Conservation (phyloP, 2,797 vertebrate genomes). For the Myotis daubentonii region DNA sequence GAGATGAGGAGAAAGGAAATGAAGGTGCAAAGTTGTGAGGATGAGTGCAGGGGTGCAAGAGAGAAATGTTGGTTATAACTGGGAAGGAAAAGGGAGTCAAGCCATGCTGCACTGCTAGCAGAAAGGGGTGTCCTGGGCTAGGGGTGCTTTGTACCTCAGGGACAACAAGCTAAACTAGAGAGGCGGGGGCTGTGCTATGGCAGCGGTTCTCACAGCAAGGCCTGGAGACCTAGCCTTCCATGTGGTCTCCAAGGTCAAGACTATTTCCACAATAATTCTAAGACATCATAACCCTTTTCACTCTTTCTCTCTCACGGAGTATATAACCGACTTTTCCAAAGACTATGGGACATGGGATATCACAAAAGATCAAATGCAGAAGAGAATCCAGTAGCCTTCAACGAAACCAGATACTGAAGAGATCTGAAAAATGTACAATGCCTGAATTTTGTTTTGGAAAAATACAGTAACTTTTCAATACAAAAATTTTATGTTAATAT, state of each 20-base stretch:
- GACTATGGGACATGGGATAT: background rate
- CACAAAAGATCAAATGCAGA: background rate
- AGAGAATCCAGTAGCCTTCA: background rate
- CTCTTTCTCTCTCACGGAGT: background rate
- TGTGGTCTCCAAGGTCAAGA: background rate
- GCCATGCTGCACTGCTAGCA: background rate
- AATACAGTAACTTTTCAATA: background rate
- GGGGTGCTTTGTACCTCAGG: background rate
- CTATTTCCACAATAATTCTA: background rate
- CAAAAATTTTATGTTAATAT: background rate
- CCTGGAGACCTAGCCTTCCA: background rate
- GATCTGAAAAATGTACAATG: background rate
- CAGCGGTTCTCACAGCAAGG: background rate
- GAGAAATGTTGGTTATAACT: background rate
- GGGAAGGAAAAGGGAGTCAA: background rate
- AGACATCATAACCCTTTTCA: background rate
- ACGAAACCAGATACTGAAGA: background rate
- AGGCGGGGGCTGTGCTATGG: background rate
- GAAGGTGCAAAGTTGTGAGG: background rate
- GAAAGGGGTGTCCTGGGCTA: background rate
- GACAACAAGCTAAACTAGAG: background rate
- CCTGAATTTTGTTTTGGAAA: constrained; percentile 13
- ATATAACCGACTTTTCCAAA: constrained; percentile 14
- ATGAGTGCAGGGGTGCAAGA: background rate
- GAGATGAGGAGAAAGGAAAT: background rate